These are phyloP conservation scores for Platichthys stellatus DNA, from an alignment of 2,113 vertebrate genomes.

Conservation along the genomic window DNA sequence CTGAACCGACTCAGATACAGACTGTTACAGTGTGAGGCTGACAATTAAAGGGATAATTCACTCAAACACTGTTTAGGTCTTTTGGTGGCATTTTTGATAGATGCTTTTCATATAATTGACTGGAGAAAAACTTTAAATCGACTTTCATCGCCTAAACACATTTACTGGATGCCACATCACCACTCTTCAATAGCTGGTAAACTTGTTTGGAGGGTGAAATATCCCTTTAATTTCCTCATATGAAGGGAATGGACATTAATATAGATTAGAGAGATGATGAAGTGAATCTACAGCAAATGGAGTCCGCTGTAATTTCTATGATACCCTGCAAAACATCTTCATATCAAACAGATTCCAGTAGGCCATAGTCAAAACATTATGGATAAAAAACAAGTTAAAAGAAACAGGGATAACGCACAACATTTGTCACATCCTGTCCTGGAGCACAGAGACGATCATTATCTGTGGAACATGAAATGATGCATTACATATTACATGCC, in stretches of 20 bases:
- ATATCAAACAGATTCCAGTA: constrained; percentile 40
- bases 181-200: neutral
- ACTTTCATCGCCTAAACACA: neutral
- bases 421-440: constrained; percentile 47
- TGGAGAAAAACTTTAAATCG: neutral
- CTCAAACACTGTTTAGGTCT: neutral
- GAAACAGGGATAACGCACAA: constrained; percentile 14
- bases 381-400: constrained; percentile 3
- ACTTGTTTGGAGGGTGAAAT: constrained; percentile 37
- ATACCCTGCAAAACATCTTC: constrained; percentile 39
- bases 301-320: constrained; percentile 22
- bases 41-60: constrained; percentile 64
- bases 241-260: constrained; percentile 38
- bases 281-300: neutral
- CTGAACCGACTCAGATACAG: constrained; percentile 51
- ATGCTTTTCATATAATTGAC: neutral
- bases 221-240: constrained; percentile 64
- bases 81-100: neutral
- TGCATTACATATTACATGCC: neutral
- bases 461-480: neutral
- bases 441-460: constrained; percentile 15
- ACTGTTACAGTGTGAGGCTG: constrained; percentile 24
- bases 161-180: neutral
- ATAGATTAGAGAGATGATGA: constrained; percentile 32
- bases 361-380: constrained; percentile 16